A percentile compares a stretch with the other conserved stretches of the same genome.
Conservation (phyloP, 1,140 invertebrate species). For the Ips nitidus region DNA sequence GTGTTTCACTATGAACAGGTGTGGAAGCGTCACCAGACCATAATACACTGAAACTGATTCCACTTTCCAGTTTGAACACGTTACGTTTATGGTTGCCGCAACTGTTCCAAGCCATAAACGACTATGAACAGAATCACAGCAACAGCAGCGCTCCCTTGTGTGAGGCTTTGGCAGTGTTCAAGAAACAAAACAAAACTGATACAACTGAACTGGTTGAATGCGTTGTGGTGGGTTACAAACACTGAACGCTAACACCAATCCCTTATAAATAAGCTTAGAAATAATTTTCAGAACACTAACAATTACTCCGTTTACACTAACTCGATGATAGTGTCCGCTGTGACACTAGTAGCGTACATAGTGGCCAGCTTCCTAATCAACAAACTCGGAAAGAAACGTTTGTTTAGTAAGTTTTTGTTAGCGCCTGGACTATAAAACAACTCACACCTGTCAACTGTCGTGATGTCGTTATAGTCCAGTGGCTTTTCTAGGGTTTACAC, state of each 20-base stretch:
- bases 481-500: not conserved
- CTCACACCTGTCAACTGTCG: not conserved
- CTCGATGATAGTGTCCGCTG: conserved; percentile 40
- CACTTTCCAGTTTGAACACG: conserved; percentile 36
- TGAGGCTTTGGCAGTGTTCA: conserved; percentile 37
- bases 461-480: not conserved
- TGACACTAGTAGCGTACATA: conserved; percentile 32
- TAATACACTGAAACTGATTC: not conserved
- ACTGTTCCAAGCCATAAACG: conserved; percentile 40
- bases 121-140: conserved; percentile 32
- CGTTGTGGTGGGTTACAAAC: conserved; percentile 32
- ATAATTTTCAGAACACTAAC: conserved; percentile 35
- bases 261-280: conserved; percentile 1
- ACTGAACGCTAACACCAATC: not conserved
- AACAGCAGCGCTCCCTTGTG: conserved; percentile 34
- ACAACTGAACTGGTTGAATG: conserved; percentile 18
- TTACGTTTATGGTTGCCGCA: conserved; percentile 40
- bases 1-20: conserved; percentile 36
- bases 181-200: conserved; percentile 15
- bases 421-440: not conserved
- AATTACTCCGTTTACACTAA: conserved; percentile 41
- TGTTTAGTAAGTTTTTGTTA: conserved; percentile 26
- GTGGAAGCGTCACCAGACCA: not conserved
- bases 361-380: conserved; percentile 36
- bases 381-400: conserved; percentile 39